phyloP scores from a whole-genome alignment of 2,113 vertebrate species.

The Macrotus californicus region DNA sequence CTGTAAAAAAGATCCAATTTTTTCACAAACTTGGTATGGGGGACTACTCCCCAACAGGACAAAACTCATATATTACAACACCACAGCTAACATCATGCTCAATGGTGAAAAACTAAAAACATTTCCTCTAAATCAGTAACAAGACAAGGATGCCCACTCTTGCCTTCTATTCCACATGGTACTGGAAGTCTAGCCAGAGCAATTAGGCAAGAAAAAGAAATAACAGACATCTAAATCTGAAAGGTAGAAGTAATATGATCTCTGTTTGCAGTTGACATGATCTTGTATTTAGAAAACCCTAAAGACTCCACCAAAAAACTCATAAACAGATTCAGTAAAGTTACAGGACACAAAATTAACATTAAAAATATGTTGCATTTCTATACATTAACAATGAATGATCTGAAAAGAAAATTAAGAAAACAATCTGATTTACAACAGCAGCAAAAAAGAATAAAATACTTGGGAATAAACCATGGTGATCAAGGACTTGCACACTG shows the following conservation, averaged over 20 bases:
- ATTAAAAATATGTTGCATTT: neutral
- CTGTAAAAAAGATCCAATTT: neutral
- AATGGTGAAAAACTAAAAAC: neutral
- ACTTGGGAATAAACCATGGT: neutral
- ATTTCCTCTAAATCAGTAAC: neutral
- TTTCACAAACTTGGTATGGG: neutral
- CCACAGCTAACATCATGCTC: neutral
- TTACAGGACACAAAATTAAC: neutral
- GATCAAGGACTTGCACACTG: neutral
- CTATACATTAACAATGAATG: neutral
- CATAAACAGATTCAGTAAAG: neutral
- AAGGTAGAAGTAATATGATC: neutral
- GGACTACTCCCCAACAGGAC: neutral
- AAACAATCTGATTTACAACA: neutral
- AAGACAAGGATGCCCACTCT: neutral
- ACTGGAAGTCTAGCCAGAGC: neutral
- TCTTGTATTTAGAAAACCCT: neutral
- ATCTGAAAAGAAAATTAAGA: neutral
- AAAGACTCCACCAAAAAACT: neutral
- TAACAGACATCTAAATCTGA: neutral
- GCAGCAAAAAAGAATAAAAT: constrained; percentile 1
- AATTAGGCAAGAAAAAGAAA: neutral
- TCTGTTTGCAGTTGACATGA: neutral
- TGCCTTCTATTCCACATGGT: neutral
- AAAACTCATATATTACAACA: neutral